Conservation (phyloP, 2,888 invertebrate genomes). For the Arge pagana region DNA sequence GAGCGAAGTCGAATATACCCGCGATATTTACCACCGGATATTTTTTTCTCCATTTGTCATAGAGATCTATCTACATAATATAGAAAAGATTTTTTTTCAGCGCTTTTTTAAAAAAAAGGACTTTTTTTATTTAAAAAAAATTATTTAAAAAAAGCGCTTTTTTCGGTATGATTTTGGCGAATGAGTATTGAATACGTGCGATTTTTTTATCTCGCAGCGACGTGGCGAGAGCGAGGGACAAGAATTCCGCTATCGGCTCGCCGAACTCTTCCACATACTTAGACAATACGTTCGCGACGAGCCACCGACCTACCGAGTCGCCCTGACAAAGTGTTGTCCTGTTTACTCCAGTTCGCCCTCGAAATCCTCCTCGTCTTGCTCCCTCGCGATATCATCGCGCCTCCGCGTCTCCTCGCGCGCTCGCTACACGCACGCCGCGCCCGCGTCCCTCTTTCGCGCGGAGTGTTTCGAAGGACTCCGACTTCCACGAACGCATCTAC, state of each 20-base stretch:
- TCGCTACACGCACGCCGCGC: neutral
- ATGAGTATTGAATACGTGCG: too few relatives aligned
- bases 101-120: too few relatives aligned
- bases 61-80: too few relatives aligned
- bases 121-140: too few relatives aligned
- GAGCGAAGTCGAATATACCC: too few relatives aligned
- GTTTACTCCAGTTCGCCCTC: slow-evolving; percentile 38
- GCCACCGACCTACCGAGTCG: slow-evolving; percentile 6
- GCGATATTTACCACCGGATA: too few relatives aligned
- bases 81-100: too few relatives aligned
- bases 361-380: slow-evolving; percentile 18
- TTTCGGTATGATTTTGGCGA: too few relatives aligned
- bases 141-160: too few relatives aligned
- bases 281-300: slow-evolving; percentile 43
- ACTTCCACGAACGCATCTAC: slow-evolving; percentile 47
- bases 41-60: too few relatives aligned
- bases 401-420: slow-evolving; percentile 13
- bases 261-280: slow-evolving; percentile 32
- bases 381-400: slow-evolving; percentile 17
- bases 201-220: too few relatives aligned
- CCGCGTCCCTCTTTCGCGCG: slow-evolving; percentile 18
- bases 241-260: slow-evolving; percentile 9
- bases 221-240: slow-evolving; percentile 4
- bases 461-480: slow-evolving; percentile 16
- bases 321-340: slow-evolving; percentile 43